Percentiles rank a stretch among this genome's conserved stretches.
Evolutionary conservation across 2,888 invertebrate species (phyloP).

Genomic region (Drosophila buzzatii): DNA sequence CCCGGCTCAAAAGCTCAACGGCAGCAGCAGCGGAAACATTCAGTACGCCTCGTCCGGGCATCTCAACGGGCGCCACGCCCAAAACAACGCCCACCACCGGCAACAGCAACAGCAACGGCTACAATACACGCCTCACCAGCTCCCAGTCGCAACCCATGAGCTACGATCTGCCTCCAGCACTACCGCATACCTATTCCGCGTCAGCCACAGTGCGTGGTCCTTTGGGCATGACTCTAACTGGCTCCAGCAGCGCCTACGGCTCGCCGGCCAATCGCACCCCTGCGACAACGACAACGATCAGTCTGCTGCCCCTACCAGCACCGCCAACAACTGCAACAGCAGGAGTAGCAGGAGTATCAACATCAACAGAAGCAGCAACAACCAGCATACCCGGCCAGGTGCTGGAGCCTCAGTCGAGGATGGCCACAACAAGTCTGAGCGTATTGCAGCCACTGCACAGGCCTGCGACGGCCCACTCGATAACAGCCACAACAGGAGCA

Average conservation of each 20-base stretch:
- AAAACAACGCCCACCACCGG: slow-evolving; percentile 58
- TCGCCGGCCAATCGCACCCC: slow-evolving; percentile 53
- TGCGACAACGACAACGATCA: slow-evolving; percentile 68
- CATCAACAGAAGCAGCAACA: slow-evolving; percentile 18
- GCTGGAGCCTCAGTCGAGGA: slow-evolving; percentile 53
- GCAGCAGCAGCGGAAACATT: slow-evolving; percentile 32
- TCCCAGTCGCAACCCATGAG: slow-evolving; percentile 63
- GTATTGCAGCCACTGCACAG: slow-evolving; percentile 64
- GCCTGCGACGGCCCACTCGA: slow-evolving; percentile 50
- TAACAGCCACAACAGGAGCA: slow-evolving; percentile 22
- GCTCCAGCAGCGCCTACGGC: slow-evolving; percentile 70
- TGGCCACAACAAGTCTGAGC: slow-evolving; percentile 73
- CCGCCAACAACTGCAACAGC: slow-evolving; percentile 53
- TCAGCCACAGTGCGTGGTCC: slow-evolving; percentile 77
- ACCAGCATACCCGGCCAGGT: slow-evolving; percentile 79
- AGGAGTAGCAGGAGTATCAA: not conserved
- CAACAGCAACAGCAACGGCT: slow-evolving; percentile 45
- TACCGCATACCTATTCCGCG: slow-evolving; percentile 82
- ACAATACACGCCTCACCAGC: slow-evolving; percentile 64
- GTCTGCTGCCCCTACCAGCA: slow-evolving; percentile 74
- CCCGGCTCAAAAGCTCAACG: slow-evolving; percentile 53
- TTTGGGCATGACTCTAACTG: slow-evolving; percentile 77
- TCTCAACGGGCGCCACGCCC: slow-evolving; percentile 70
- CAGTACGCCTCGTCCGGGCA: slow-evolving; percentile 55
- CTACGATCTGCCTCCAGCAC: slow-evolving; percentile 80